Base-by-base conservation (phyloP, 2,888 invertebrate genomes). In the Scotopteryx bipunctaria region DNA sequence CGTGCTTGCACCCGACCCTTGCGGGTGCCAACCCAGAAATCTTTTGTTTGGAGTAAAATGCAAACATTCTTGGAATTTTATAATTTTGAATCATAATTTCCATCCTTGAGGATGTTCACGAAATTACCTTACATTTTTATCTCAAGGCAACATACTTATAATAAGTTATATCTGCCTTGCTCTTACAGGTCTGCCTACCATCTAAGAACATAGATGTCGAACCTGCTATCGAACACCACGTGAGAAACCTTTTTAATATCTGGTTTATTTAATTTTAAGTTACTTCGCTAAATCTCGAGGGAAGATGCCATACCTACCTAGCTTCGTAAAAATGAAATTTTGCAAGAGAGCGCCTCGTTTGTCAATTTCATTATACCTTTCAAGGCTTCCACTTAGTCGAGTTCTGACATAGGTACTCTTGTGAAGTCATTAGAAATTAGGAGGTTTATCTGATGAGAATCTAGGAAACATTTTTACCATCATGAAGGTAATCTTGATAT, bases 1-100 rank as follows among this genome's bases (percentile, higher is more conserved):
- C 85, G 82, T 83, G 85, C 82, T 81, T 84, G 82, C 85, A 85
- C 75, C 83, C 86, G 79, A 82, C 83, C 82, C 80, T 76, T 69
- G 69, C 67, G 76, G 78, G 71, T 66, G 72, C 67, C 64, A 71
- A 67, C 77, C 77, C 76, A 43, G 66, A 64, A 71, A 76, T 79
- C 78, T 81, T 54, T 81, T 81, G 83, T 84, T 81, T 73, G 74
- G 68, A 73, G 66, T 68, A 71, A 76, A 80, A 82, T 75, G 71
- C 68, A 76, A 79, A 80, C 79, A 81, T 83, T 80, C 83, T 78
- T 76, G 66, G 70, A 74, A 84, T 82, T 79, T 78, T 79, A 67
- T 65, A 57, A 63, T 62, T 56, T 55, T 53, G 42, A 48, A 44
- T 59, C 50, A 60, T 60, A 52, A 53, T 55, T 49, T 55, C 17